Base-by-base conservation (phyloP, 2,113 vertebrate species). In the Balaeniceps rex region DNA sequence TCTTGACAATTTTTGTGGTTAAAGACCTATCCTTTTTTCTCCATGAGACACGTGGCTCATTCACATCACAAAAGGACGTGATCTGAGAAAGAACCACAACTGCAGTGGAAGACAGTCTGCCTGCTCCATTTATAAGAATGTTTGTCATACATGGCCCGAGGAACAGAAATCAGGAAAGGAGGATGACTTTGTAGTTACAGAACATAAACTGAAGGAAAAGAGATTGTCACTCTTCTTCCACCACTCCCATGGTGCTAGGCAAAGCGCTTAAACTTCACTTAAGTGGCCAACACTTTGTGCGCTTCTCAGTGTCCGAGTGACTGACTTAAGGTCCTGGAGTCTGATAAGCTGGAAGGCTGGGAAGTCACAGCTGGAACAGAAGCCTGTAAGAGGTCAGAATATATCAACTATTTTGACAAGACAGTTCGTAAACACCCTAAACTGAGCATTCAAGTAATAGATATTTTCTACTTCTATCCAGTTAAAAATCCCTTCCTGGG, bases 101-200 rank as follows among this genome's bases (percentile, higher is more conserved):
- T 34, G 31, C 38, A 34, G 17, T 12, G 28, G 61, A 64, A 69
- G 71, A 57, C 24, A 44, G 25, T 10, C 19, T 1, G 0, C 34
- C 11, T 65, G 19, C 44, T 54, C 31, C 21, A 17, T 17, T 19
- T 65, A 6, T 6, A 49, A 42, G 25, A 16, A 64, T 5, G 12
- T 38, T 31, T 52, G 51, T 29, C 12, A 7, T 8, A 49, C 2
- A 4, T 1, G 19, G 60, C 55, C 17, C 2, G 0, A 65, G 22
- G n/a, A 70, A 64, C n/a, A 74, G 19, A 57, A 89, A 51, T 14
- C 29, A 33, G 22, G 47, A 42, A 31, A 71, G 5, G 5, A 79
- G 9, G 55, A 51, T 15, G 15, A 69, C 40, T 79, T 34, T 19
- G 34, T 22, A 83, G 75, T 19, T 77, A 71, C 17, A 55, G 26